Evolutionary conservation across 2,888 invertebrate species (phyloP).

Genomic region (Cantharis nigra): DNA sequence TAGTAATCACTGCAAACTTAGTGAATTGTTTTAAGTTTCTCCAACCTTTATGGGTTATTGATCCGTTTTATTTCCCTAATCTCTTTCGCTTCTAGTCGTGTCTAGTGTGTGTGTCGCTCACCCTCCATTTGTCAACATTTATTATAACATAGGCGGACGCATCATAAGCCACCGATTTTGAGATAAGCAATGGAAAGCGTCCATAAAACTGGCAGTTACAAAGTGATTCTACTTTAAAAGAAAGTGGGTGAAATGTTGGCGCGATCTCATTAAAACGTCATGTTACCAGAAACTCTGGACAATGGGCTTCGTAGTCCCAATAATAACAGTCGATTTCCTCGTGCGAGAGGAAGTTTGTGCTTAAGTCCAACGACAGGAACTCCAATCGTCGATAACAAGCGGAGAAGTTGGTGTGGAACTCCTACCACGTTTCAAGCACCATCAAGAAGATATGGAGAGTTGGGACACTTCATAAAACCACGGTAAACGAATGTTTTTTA

Average conservation of each 20-base stretch:
- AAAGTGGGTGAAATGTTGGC: slow-evolving; percentile 12
- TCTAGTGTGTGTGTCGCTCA: slow-evolving; percentile 25
- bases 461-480: slow-evolving; percentile 51
- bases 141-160: slow-evolving; percentile 22
- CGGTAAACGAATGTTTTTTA: slow-evolving; percentile 42
- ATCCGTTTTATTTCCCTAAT: slow-evolving; percentile 19
- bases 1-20: background rate
- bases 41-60: background rate
- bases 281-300: slow-evolving; percentile 51
- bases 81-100: slow-evolving; percentile 27
- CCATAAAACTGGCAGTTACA: slow-evolving; percentile 22
- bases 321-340: slow-evolving; percentile 50
- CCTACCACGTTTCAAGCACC: slow-evolving; percentile 35
- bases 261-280: slow-evolving; percentile 25
- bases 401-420: slow-evolving; percentile 54
- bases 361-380: slow-evolving; percentile 49
- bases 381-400: slow-evolving; percentile 47
- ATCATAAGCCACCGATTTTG: slow-evolving; percentile 19
- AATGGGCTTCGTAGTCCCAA: slow-evolving; percentile 53
- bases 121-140: slow-evolving; percentile 14
- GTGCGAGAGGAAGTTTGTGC: slow-evolving; percentile 53
- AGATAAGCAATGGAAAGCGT: slow-evolving; percentile 26
- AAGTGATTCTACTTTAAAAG: slow-evolving; percentile 21
- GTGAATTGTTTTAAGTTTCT: background rate
- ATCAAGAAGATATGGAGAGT: slow-evolving; percentile 50